Percentiles rank a stretch among this genome's conserved stretches.
phyloP scores from a whole-genome alignment of 2,113 vertebrate species.

The Terrapene triunguis region DNA sequence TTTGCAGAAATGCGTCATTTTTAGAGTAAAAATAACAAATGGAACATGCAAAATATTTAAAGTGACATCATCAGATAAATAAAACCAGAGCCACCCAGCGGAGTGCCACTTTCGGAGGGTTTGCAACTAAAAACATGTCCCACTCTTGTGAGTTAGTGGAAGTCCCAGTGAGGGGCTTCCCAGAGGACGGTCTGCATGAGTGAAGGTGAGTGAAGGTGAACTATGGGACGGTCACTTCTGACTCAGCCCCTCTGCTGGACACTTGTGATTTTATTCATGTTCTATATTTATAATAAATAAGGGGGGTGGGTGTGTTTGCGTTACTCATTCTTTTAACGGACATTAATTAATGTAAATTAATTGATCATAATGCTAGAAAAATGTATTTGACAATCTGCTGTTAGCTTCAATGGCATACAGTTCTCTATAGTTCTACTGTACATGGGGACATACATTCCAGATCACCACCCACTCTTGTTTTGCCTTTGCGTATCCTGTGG shows the following conservation, averaged over 20 bases:
- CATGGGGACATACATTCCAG: not conserved
- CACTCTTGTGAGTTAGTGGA: constrained; percentile 52
- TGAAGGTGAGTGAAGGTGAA: constrained; percentile 80
- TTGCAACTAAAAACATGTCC: constrained; percentile 76
- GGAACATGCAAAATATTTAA: constrained; percentile 85
- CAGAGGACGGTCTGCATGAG: constrained; percentile 13
- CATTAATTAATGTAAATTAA: not conserved
- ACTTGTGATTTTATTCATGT: constrained; percentile 34
- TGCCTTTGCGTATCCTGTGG: constrained; percentile 36
- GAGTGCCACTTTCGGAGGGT: constrained; percentile 75
- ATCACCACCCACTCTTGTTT: constrained; percentile 46
- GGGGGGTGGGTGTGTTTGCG: not conserved
- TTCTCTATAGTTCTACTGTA: not conserved
- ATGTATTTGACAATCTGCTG: not conserved
- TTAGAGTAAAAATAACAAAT: constrained; percentile 87
- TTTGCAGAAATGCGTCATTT: constrained; percentile 85
- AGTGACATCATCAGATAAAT: constrained; percentile 85
- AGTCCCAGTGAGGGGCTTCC: constrained; percentile 58
- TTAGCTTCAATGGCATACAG: not conserved
- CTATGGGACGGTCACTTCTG: constrained; percentile 31
- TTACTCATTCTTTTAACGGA: not conserved
- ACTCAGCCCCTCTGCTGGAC: constrained; percentile 44
- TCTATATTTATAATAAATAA: constrained; percentile 42
- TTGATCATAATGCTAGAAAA: not conserved
- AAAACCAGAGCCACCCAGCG: constrained; percentile 72